Conservation (phyloP, 2,797 vertebrate species). For the Acanthornis magna region DNA sequence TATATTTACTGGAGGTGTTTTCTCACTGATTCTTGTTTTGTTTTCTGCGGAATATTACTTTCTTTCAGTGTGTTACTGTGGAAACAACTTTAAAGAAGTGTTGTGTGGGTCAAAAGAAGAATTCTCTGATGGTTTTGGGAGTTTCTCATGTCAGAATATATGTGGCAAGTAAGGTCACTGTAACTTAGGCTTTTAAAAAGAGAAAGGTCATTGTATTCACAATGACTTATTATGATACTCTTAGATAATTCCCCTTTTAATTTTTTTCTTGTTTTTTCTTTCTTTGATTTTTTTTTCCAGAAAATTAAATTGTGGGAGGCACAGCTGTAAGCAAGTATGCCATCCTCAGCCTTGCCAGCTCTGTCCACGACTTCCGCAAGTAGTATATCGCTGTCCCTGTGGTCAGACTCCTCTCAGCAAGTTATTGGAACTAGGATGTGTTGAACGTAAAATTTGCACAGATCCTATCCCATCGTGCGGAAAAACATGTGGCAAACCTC, state of each 20-base stretch:
- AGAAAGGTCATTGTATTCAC: background rate
- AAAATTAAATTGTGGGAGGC: slow-evolving; percentile 88
- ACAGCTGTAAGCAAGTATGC: slow-evolving; percentile 87
- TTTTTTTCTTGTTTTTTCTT: background rate
- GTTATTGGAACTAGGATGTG: slow-evolving; percentile 89
- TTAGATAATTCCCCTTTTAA: background rate
- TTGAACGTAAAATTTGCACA: slow-evolving; percentile 84
- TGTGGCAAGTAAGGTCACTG: slow-evolving; percentile 88
- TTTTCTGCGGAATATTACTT: slow-evolving; percentile 25
- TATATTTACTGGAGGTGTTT: background rate
- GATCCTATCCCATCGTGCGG: slow-evolving; percentile 94
- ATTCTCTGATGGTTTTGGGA: slow-evolving; percentile 84
- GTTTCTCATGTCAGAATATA: slow-evolving; percentile 88
- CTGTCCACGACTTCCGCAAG: slow-evolving; percentile 85
- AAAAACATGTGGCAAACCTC: slow-evolving; percentile 90
- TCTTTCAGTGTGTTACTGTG: slow-evolving; percentile 90
- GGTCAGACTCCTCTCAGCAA: slow-evolving; percentile 90
- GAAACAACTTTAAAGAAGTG: slow-evolving; percentile 80
- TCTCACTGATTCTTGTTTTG: background rate
- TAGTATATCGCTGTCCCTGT: slow-evolving; percentile 89
- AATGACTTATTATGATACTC: background rate
- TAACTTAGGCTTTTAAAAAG: background rate
- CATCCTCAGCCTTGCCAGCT: slow-evolving; percentile 86
- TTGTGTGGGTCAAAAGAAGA: slow-evolving; percentile 87
- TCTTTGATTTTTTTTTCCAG: slow-evolving; percentile 65